Base-by-base conservation (phyloP, 2,113 vertebrate species). In the Paralichthys olivaceus region DNA sequence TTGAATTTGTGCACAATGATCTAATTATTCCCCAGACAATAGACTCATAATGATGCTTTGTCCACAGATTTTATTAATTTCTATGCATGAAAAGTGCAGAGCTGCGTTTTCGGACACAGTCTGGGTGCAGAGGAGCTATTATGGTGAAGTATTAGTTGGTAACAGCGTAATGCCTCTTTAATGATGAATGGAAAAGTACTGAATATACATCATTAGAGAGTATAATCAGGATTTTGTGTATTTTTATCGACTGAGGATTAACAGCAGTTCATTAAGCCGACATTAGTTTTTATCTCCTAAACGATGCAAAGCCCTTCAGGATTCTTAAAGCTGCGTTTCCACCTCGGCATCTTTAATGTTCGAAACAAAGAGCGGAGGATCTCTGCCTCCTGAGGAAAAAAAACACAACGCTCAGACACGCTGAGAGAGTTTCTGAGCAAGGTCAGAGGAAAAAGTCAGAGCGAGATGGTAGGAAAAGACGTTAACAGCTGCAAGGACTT, bases 21-120 rank as follows among this genome's bases (percentile, higher is more conserved):
- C 9, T 75, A 2, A 77, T 74, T 58, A 69, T 54, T 43, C 55
- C 53, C 0, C 60, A 59, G 20, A 75, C 15, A 62, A 69, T 56
- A 19, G 25, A 2, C 40, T 15, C 20, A 47, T 22, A 2, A 8
- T 25, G 20, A 9, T 28, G 6, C 22, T 29, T 34, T 57, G 13
- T 79, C 51, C 4, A n/a, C 49, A 67, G 26, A 60, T 60, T 63
- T 34, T n/a, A 61, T 45, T 34, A 7, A 2, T 72, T 68, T 40
- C 32, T 28, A 2, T 19, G 56, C 13, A 19, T 40, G 28, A 14
- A 25, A 51, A 54, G 15, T 68, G 37, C 34, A 56, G 25, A 59
- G 54, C 45, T 60, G 64, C 53, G 57, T 34, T 73, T 40, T 54
- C 4, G 51, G n/a, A 51, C 28, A 3, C 1, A 1, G 37, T 11